Evolutionary conservation across 2,888 invertebrate genomes (phyloP).

Genomic region (Cephus rjabovi): DNA sequence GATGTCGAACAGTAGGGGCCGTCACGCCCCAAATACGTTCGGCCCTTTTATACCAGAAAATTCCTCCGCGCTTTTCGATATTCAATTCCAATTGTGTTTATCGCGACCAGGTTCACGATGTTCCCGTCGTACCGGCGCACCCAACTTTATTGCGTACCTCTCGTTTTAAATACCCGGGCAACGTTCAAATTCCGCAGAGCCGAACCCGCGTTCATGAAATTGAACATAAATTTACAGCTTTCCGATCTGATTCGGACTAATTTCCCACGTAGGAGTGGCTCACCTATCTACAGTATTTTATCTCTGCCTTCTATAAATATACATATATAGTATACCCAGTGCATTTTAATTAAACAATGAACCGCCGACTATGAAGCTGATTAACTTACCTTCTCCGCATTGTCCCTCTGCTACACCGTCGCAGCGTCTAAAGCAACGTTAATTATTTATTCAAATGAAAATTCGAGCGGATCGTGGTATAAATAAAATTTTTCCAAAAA

Average conservation of each 20-base stretch:
- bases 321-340: no score
- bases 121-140: constrained; percentile 27
- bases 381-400: no score
- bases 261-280: neutral
- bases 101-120: constrained; percentile 25
- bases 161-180: constrained; percentile 48
- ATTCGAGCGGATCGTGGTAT: no score
- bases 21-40: constrained; percentile 1
- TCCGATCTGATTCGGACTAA: constrained; percentile 2
- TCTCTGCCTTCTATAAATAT: no score
- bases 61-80: constrained; percentile 37
- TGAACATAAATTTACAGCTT: constrained; percentile 51
- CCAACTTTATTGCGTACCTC: constrained; percentile 49
- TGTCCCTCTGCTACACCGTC: no score
- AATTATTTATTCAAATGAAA: no score
- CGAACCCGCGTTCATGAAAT: constrained; percentile 41
- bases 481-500: no score
- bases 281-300: no score
- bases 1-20: neutral
- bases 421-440: no score
- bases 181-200: constrained; percentile 40
- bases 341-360: no score
- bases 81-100: constrained; percentile 41
- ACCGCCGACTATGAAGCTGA: no score
- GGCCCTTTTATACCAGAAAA: constrained; percentile 19